Base-by-base conservation (phyloP, 2,113 vertebrate species). In the Salvelinus fontinalis region DNA sequence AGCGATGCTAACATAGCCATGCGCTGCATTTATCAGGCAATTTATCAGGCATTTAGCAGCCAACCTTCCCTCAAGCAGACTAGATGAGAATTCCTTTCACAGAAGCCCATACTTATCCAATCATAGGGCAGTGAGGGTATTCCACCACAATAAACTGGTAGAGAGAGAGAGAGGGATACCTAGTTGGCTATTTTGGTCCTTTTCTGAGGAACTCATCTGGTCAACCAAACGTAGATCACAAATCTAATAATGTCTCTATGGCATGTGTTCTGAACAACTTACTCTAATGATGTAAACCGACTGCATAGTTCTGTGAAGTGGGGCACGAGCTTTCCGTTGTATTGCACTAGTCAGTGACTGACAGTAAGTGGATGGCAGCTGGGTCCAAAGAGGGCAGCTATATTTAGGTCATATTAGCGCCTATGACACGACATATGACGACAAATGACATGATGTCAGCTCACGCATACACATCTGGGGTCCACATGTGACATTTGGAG, bases 391-490 rank as follows among this genome's bases (percentile, higher is more conserved):
- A 14, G 29, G 12, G 59, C 11, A 39, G 12, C 34, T 11, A n/a
- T 59, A 31, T 57, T 62, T 62, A 39, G 29, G 27, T 64, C 71
- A 39, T 44, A 18, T 27, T 67, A 67, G 27, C 6, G 12, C 27
- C 26, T 27, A 31, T 65, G 34, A 24, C 72, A 65, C 2, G 22
- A 29, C 34, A 26, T 6, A 70, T 76, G n/a, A 72, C 71, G 9
- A 9, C 59, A 22, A n/a, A 62, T 24, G 4, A 26, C 27, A 29
- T 39, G 8, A 65, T 65, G 2, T 62, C 59, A 62, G 66, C 71
- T 71, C 67, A 34, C 31, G 39, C 67, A 5, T 5, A 48, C 67
- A 75, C 77, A 79, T 81, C 72, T 81, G 70, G 34, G 39, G 59
- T 77, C 22, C 77, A 77, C 67, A 71, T 79, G 72, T 73, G 59